Base-by-base conservation (phyloP, 2,888 invertebrate species). In the Hirtodrosophila duncani region DNA sequence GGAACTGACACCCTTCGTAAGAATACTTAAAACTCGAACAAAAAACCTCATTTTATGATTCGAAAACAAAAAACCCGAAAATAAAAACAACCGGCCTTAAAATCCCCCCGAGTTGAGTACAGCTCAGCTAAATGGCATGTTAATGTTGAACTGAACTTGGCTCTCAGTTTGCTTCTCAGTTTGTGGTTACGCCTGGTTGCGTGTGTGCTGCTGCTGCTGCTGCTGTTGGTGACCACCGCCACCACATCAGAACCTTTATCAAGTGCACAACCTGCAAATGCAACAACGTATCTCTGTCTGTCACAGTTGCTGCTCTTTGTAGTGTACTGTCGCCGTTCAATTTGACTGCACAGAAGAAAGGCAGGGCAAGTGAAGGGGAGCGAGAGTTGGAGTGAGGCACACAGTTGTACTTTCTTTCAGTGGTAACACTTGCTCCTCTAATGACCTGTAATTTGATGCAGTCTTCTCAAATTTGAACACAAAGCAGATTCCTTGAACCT, bases 331-430 rank as follows among this genome's bases (percentile, higher is more conserved):
- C 74, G 70, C 66, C 78, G 83, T 79, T 82, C 83, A 48, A 62
- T 62, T 64, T 52, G 75, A 82, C 56, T 79, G 83, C 75, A 79
- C 81, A 79, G n/a, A 64, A 64, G 70, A 81, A 82, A 79, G 79
- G 64, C 62, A 80, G 34, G 13, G 36, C 13, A 20, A 14, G 23
- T n/a, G 34, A 33, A 16, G 23, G 26, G 13, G 33, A 16, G 26
- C 16, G 11, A 29, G 21, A 13, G 17, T n/a, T 30, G n/a, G n/a
- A n/a, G 23, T 34, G 23, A n/a, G 23, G 21, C 31, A 24, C 16
- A 30, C 30, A 36, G 20, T 20, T 38, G 58, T 33, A 42, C 29
- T 48, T 49, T 51, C 26, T 38, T 56, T 51, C 26, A 45, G 55
- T 20, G 26, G 49, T 39, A 53, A 42, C 55, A 45, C 41, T 56